These are phyloP conservation scores for Helogale parvula DNA, from an alignment of 2,113 vertebrate species.

Conservation along the genomic window DNA sequence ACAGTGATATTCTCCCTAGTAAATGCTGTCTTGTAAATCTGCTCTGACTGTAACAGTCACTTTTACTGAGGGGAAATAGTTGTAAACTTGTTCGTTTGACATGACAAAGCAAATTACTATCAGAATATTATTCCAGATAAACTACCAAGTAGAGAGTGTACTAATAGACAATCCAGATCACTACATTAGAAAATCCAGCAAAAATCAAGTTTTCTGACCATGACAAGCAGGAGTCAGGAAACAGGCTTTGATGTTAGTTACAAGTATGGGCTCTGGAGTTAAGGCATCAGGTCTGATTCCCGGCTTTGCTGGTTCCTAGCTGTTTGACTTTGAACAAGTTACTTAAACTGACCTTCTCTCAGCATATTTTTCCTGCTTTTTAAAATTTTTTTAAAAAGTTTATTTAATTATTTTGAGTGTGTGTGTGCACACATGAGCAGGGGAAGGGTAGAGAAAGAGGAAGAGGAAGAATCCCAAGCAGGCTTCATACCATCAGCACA, in stretches of 20 bases:
- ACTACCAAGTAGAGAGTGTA: neutral
- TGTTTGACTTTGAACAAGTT: neutral
- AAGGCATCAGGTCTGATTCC: neutral
- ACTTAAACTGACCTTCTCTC: neutral
- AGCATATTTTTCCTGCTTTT: neutral
- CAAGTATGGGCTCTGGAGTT: neutral
- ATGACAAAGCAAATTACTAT: neutral
- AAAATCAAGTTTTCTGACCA: neutral
- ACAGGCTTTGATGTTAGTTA: neutral
- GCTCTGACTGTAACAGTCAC: neutral
- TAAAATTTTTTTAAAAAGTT: no score
- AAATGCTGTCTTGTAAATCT: neutral
- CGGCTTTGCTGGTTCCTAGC: neutral
- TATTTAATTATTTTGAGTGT: no score
- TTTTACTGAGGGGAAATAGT: neutral
- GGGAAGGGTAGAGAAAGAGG: no score
- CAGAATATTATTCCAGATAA: neutral
- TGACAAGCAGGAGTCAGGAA: neutral
- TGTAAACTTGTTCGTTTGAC: neutral
- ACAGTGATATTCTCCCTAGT: neutral
- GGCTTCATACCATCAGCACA: no score
- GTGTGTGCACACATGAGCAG: no score
- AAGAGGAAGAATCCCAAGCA: no score
- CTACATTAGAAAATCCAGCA: neutral
- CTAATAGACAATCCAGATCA: neutral